Evolutionary conservation across 1,140 invertebrate species (phyloP).

Genomic region (Riptortus pedestris): DNA sequence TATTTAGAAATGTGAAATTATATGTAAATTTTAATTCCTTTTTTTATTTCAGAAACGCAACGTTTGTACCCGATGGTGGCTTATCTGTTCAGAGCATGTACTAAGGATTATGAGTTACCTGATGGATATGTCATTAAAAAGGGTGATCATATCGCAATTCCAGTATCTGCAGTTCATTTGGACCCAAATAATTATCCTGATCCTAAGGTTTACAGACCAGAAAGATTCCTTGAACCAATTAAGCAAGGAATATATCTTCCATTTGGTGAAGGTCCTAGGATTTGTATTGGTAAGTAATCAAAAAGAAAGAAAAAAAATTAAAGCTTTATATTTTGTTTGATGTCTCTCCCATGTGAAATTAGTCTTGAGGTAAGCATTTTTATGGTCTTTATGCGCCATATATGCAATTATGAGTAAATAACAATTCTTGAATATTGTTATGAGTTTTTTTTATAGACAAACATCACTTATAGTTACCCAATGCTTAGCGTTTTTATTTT

Average conservation of each 20-base stretch:
- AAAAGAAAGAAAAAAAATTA: no score
- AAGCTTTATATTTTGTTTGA: no score
- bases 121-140: constrained; percentile 39
- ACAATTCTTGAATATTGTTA: no score
- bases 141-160: constrained; percentile 37
- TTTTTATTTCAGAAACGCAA: not conserved
- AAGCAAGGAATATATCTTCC: constrained; percentile 44
- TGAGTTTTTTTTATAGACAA: no score
- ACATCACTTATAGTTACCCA: no score
- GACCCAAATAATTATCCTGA: constrained; percentile 46
- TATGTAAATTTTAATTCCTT: not conserved
- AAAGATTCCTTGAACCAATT: constrained; percentile 44
- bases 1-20: not conserved
- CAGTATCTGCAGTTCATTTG: constrained; percentile 36
- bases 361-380: no score
- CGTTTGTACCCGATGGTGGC: not conserved
- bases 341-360: no score
- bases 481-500: no score
- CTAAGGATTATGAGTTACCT: not conserved
- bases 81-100: not conserved
- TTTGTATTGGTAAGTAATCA: constrained; percentile 42
- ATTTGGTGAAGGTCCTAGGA: constrained; percentile 48
- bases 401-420: no score
- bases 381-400: no score
- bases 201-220: constrained; percentile 53